Base-by-base conservation (phyloP, 1,140 invertebrate genomes). In the Sitodiplosis mosellana region DNA sequence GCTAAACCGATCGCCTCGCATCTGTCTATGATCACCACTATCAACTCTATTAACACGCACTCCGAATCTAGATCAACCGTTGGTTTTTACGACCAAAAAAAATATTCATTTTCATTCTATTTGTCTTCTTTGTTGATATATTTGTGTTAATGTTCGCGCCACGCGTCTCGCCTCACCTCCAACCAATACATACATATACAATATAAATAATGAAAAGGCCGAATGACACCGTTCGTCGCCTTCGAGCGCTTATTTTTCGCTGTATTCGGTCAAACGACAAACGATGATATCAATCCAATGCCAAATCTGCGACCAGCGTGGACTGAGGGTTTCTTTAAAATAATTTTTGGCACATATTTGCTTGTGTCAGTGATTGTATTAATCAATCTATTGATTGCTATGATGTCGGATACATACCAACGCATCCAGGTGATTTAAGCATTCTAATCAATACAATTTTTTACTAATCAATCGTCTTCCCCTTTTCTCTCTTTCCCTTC, bases 331-430 rank as follows among this genome's bases (percentile, higher is more conserved):
- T 75, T 84, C 52, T 85, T 84, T 74, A 85, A 84, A 71, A 68
- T 81, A 60, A 80, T 92, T 50, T 96, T 96, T 69, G 92, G 90
- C 54, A 80, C 89, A 59, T 97, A 96, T 78, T 87, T 96, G 79
- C 80, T 96, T 77, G 89, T 97, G 61, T 92, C 90, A 52, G 83
- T 97, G 55, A 86, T 98, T 67, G 94, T 97, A 57, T 78, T 98
- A 56, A 93, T 97, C 71, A 97, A 96, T 74, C 78, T 97, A 61
- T 81, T 98, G 57, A 98, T 98, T 79, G 94, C 94, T 71, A 97
- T 98, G 94, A 97, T 98, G 92, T 93, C 89, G 60, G 92, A 98
- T 74, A 98, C 94, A 55, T 98, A 98, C 68, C 92, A 97, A 68
- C 76, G 93, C 55, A 98, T 98, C 62, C 87, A 89, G 75, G 85